Conservation (phyloP, 2,797 vertebrate species). For the Premnoplex brunnescens region DNA sequence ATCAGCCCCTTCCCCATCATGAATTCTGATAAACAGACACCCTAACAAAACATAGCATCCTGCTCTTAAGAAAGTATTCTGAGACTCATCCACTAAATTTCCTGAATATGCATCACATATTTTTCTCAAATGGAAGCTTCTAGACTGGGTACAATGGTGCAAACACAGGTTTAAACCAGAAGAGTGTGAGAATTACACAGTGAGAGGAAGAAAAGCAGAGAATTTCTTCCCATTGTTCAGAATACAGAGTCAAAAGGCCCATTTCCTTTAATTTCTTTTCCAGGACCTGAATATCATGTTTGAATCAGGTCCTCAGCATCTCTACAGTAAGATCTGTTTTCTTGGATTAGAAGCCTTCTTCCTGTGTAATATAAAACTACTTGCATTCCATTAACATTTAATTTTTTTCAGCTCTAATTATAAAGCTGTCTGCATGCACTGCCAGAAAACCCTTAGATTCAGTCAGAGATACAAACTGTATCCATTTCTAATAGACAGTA, state of each 20-base stretch:
- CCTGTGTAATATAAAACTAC: not conserved
- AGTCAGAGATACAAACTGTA: not conserved
- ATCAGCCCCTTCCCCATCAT: not conserved
- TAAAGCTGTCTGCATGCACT: not conserved
- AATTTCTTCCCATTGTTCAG: not conserved
- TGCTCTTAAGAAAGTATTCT: not conserved
- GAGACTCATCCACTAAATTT: not conserved
- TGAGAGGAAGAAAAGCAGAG: not conserved
- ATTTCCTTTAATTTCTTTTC: not conserved
- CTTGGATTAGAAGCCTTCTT: not conserved
- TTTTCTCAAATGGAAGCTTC: not conserved
- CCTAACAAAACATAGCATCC: not conserved
- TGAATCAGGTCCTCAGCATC: not conserved
- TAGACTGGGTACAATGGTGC: not conserved
- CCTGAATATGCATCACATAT: not conserved
- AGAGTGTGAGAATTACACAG: not conserved
- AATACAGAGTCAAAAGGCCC: not conserved
- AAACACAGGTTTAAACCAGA: not conserved
- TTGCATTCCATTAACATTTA: not conserved
- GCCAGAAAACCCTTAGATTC: not conserved
- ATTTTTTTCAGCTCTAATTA: not conserved
- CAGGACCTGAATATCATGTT: not conserved
- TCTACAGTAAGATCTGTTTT: not conserved
- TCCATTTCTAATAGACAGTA: not conserved
- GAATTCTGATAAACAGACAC: not conserved